Evolutionary conservation across 2,113 vertebrate genomes (phyloP).

Genomic region (Alosa alosa): DNA sequence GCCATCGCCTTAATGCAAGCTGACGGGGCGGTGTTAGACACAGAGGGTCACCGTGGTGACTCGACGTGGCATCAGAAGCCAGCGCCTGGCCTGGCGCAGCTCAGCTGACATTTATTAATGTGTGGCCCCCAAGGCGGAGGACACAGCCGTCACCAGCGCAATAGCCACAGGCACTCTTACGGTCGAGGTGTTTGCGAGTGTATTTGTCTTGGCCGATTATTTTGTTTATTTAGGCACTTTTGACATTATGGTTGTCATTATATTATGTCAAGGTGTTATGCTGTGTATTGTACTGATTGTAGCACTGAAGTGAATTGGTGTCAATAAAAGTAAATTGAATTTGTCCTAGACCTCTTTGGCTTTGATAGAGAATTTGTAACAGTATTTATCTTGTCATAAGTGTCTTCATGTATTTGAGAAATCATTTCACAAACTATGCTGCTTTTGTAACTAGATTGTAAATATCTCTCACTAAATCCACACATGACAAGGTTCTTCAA

Average conservation of each 20-base stretch:
- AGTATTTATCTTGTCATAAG: too few relatives aligned
- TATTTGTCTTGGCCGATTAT: background rate
- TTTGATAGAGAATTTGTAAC: too few relatives aligned
- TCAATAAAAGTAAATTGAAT: background rate
- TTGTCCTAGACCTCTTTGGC: too few relatives aligned
- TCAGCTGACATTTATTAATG: conserved; percentile 68
- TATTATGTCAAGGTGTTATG: background rate
- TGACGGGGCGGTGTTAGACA: conserved; percentile 63
- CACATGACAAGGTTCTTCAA: background rate
- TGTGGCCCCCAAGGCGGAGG: conserved; percentile 55
- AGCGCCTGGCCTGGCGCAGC: conserved; percentile 53
- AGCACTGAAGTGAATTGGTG: background rate
- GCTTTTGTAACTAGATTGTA: background rate
- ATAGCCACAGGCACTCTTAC: conserved; percentile 31
- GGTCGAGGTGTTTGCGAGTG: background rate
- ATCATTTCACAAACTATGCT: background rate
- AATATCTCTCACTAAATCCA: background rate
- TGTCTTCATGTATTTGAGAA: background rate
- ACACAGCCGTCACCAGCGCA: conserved; percentile 46
- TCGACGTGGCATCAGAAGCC: conserved; percentile 64
- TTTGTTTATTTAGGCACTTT: background rate
- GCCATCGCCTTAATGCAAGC: conserved; percentile 59
- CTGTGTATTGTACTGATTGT: background rate
- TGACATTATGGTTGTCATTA: background rate
- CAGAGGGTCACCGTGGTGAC: conserved; percentile 59